Base-by-base conservation (phyloP, 30 jellyfish, hydroid and myxozoan species). In the Cassiopea andromeda region DNA sequence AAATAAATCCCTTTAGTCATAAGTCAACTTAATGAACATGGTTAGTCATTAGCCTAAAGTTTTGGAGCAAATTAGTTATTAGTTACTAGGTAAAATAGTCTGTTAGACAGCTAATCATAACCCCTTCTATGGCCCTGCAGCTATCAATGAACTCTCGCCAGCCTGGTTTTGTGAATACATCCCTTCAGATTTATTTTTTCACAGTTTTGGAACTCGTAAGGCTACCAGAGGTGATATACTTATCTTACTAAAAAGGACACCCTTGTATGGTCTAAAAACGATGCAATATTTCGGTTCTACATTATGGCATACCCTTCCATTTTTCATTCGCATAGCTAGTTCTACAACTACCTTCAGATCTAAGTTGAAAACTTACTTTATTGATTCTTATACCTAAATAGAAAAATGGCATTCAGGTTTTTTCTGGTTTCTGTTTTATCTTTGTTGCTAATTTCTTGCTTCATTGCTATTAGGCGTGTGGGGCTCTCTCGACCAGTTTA, bases 271-370 rank as follows among this genome's bases (percentile, higher is more conserved):
- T 17, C 77, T 68, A 8, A 68, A 68, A 68, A 68, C 77, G 47
- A n/a, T 68, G 47, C 44, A 68, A 68, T 68, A 68, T 43, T 68
- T 68, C 47, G 77, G 77, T n/a, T 68, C 77, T 4, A 68, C 7
- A 68, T 7, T 68, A 43, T 64, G 73, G 27, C 8, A 64, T 17
- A 64, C 81, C 81, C 81, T 72, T 5, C 81, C 81, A 67, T 72
- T 81, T 61, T 64, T 81, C 70, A 81, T 45, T 38, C 82, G 81
- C 45, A 60, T 81, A 50, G 81, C 90, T 67, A 81, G 81, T 70
- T 81, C 90, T 67, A 78, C 64, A 50, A 19, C 81, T 50, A 78
- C 71, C 64, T 81, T 67, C 64, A 19, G 82, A 57, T 81, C 90
- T 77, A 64, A 64, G 46, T 81, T 81, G 90, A 81, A 81, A 64